Conservation (phyloP, 53 echinoderm and acorn worm genomes). For the Pentamera pediparva region DNA sequence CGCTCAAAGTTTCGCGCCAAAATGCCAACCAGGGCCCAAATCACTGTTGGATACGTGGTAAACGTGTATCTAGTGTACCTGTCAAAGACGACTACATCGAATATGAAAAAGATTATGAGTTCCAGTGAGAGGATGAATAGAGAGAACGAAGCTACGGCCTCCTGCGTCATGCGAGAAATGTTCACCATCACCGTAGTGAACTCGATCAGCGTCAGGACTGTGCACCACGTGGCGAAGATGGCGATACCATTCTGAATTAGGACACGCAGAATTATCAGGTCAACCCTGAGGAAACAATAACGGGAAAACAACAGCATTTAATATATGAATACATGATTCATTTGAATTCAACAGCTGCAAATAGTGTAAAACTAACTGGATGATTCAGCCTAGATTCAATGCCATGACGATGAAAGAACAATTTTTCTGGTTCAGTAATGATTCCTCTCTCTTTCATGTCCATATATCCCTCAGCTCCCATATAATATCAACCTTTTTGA, state of each 20-base stretch:
- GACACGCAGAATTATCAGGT: slow-evolving; percentile 34
- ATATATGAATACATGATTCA: no score
- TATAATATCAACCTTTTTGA: no score
- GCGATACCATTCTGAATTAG: slow-evolving; percentile 53
- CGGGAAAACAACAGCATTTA: no score
- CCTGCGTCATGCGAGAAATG: slow-evolving; percentile 41
- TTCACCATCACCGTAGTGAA: slow-evolving; percentile 34
- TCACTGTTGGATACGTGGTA: slow-evolving; percentile 47
- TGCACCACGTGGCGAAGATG: slow-evolving; percentile 47
- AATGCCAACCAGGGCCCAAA: slow-evolving; percentile 35
- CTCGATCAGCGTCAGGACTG: slow-evolving; percentile 42
- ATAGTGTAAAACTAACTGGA: no score
- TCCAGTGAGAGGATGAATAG: slow-evolving; percentile 47
- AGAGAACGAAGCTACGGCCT: slow-evolving; percentile 19
- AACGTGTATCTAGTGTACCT: slow-evolving; percentile 43
- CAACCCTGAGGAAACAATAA: no score
- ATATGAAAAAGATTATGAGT: slow-evolving; percentile 47
- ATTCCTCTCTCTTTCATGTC: no score
- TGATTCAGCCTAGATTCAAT: no score
- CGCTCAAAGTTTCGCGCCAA: slow-evolving; percentile 30
- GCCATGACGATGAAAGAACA: no score
- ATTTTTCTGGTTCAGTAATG: no score
- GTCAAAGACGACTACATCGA: slow-evolving; percentile 40
- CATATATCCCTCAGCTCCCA: no score
- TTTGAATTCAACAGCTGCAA: no score